These are phyloP conservation scores for Netelia melanura DNA, from an alignment of 2,888 invertebrate genomes.

Conservation along the genomic window DNA sequence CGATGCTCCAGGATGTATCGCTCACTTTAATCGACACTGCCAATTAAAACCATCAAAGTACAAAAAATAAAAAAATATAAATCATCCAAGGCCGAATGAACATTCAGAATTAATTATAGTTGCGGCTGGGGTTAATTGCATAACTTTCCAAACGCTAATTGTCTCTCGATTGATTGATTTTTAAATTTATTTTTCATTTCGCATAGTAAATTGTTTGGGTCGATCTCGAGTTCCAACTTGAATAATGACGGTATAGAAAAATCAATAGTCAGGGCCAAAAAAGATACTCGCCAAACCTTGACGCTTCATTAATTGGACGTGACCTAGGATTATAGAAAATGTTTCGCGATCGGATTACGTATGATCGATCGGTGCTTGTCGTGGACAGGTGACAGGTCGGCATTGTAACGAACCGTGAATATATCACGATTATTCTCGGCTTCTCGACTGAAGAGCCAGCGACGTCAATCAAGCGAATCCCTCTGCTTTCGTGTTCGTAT, in stretches of 20 bases:
- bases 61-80: no score
- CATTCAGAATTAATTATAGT: not conserved
- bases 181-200: no score
- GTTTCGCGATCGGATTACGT: conserved; percentile 52
- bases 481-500: not conserved
- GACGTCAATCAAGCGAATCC: conserved; percentile 14
- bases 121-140: no score
- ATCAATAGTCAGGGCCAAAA: not conserved
- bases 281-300: conserved; percentile 6
- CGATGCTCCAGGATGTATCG: not conserved
- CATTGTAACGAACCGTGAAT: conserved; percentile 35
- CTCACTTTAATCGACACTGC: no score
- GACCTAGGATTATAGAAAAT: conserved; percentile 25
- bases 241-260: no score
- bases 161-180: no score
- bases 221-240: no score
- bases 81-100: no score
- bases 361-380: conserved; percentile 49
- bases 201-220: no score
- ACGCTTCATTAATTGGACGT: conserved; percentile 29
- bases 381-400: conserved; percentile 36
- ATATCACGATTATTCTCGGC: conserved; percentile 19
- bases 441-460: conserved; percentile 36
- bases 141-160: no score
- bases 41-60: no score